Evolutionary conservation across 2,888 invertebrate species (phyloP).

Genomic region (Tricholauxania praeusta): DNA sequence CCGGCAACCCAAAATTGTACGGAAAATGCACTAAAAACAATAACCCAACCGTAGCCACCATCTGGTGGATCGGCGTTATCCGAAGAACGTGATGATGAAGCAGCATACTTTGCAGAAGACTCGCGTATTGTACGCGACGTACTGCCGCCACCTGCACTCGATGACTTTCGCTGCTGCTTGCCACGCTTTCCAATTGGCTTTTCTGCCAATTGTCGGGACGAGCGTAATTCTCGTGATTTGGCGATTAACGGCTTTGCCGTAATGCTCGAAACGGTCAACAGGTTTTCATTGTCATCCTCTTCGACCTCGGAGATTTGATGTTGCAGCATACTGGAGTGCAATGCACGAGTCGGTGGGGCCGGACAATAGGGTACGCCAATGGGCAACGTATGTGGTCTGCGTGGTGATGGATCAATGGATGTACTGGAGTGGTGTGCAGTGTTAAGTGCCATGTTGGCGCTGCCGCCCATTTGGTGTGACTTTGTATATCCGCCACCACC

Average conservation of each 20-base stretch:
- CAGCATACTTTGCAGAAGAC: slow-evolving; percentile 48
- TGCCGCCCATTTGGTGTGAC: slow-evolving; percentile 48
- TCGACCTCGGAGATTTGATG: slow-evolving; percentile 71
- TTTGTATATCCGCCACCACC: slow-evolving; percentile 26
- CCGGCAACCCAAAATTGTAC: slow-evolving; percentile 87
- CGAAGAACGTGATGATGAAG: slow-evolving; percentile 61
- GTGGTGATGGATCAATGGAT: slow-evolving; percentile 51
- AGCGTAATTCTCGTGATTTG: slow-evolving; percentile 74
- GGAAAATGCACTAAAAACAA: slow-evolving; percentile 82
- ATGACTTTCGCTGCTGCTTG: slow-evolving; percentile 48
- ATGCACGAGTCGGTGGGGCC: slow-evolving; percentile 59
- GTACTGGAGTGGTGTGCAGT: slow-evolving; percentile 39
- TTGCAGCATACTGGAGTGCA: slow-evolving; percentile 67
- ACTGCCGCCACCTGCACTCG: slow-evolving; percentile 43
- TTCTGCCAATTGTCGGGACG: slow-evolving; percentile 55
- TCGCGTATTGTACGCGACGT: slow-evolving; percentile 47
- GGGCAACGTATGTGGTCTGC: slow-evolving; percentile 69
- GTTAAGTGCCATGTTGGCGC: slow-evolving; percentile 47
- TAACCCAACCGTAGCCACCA: slow-evolving; percentile 83
- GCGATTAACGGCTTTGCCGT: slow-evolving; percentile 80
- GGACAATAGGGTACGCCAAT: slow-evolving; percentile 67
- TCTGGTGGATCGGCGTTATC: slow-evolving; percentile 72
- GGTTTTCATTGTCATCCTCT: slow-evolving; percentile 78
- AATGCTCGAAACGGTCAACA: slow-evolving; percentile 79
- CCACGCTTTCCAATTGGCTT: slow-evolving; percentile 45